Evolutionary conservation across 2,888 invertebrate genomes (phyloP).

Genomic region (Carpatolechia fugitivella): DNA sequence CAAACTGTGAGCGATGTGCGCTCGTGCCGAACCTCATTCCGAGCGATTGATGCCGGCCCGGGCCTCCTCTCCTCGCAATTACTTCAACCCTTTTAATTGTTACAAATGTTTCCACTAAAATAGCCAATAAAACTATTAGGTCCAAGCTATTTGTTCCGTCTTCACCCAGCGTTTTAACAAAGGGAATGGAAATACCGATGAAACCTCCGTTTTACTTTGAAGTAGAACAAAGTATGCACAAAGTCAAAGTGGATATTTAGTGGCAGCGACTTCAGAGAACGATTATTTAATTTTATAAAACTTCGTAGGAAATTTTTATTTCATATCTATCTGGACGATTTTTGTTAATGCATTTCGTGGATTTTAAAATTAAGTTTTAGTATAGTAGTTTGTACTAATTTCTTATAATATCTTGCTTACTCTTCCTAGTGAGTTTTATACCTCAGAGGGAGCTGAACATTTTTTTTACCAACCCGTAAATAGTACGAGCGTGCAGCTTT

Average conservation of each 20-base stretch:
- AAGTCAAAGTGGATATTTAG: background rate
- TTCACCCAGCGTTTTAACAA: background rate
- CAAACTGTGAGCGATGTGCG: background rate
- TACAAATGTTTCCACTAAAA: constrained; percentile 34
- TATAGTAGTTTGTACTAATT: too few relatives aligned
- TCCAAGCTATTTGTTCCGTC: background rate
- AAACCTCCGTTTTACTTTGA: background rate
- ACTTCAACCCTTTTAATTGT: constrained; percentile 31
- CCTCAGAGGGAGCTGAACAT: too few relatives aligned
- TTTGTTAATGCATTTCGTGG: background rate
- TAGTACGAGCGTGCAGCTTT: background rate
- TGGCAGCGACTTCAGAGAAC: background rate
- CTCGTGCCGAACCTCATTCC: constrained; percentile 23
- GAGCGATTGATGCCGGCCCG: constrained; percentile 4
- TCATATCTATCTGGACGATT: background rate
- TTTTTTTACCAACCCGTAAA: background rate
- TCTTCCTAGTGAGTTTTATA: too few relatives aligned
- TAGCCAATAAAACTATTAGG: constrained; percentile 31
- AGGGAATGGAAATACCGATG: background rate
- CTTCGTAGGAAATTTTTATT: constrained; percentile 15
- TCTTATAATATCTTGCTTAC: too few relatives aligned
- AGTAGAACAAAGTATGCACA: background rate
- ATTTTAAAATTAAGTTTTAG: background rate
- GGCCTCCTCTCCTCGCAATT: constrained; percentile 29
- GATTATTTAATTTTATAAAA: background rate